Evolutionary conservation across 1,140 invertebrate species (phyloP).

Genomic region (Brachionus koreanus): DNA sequence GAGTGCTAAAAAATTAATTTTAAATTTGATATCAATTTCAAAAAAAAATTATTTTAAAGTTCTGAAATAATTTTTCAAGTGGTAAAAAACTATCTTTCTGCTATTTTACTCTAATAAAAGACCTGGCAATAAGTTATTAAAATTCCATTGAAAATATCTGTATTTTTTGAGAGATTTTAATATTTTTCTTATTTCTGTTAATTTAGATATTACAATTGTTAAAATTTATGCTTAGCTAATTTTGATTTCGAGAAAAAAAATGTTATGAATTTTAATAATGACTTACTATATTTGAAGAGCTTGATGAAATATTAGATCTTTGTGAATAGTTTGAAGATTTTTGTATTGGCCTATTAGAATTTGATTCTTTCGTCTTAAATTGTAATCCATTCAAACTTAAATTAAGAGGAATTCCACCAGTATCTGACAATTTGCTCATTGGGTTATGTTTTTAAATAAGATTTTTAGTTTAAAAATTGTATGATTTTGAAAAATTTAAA

Average conservation of each 20-base stretch:
- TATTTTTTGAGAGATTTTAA: too few relatives aligned
- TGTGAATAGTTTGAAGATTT: constrained; percentile 13
- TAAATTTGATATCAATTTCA: too few relatives aligned
- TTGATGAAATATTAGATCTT: not conserved
- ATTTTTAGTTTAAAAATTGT: not conserved
- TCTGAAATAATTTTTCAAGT: too few relatives aligned
- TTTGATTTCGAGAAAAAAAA: not conserved
- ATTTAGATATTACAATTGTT: too few relatives aligned
- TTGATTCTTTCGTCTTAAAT: not conserved
- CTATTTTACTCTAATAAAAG: too few relatives aligned
- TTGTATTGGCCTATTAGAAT: not conserved
- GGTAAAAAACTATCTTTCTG: too few relatives aligned
- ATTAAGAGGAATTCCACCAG: not conserved
- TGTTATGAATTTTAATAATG: not conserved
- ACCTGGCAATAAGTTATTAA: too few relatives aligned
- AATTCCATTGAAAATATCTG: too few relatives aligned
- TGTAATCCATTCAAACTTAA: constrained; percentile 17
- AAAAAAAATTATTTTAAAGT: too few relatives aligned
- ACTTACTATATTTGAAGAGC: not conserved
- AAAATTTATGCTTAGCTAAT: too few relatives aligned
- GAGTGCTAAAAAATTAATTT: too few relatives aligned
- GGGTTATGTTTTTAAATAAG: not conserved
- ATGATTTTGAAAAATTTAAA: not conserved
- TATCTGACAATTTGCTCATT: constrained; percentile 15
- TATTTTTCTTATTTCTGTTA: too few relatives aligned